These are phyloP conservation scores for Scytalopus superciliaris DNA, from an alignment of 2,113 vertebrate genomes.

Conservation along the genomic window DNA sequence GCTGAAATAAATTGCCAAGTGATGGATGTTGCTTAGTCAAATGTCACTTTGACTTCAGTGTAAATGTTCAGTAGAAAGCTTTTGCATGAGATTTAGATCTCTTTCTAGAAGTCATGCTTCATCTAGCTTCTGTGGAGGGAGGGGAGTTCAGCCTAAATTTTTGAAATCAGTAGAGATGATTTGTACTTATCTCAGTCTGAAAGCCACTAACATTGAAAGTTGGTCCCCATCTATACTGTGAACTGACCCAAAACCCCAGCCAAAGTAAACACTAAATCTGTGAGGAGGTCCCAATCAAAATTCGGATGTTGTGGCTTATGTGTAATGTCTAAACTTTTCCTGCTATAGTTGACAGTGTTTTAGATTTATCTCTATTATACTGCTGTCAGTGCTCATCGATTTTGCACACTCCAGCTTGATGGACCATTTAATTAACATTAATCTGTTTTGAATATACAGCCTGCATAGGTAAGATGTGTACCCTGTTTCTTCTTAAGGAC, in stretches of 20 bases:
- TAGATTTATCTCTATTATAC: conserved; percentile 63
- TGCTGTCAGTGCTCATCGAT: conserved; percentile 47
- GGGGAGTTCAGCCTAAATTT: neutral
- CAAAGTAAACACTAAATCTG: neutral
- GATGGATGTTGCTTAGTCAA: conserved; percentile 8
- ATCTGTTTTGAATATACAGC: conserved; percentile 58
- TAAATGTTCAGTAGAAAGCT: conserved; percentile 7
- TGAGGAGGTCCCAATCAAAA: neutral
- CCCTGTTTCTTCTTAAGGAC: neutral
- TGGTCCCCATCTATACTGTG: neutral
- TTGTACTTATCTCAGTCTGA: neutral
- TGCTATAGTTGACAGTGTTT: conserved; percentile 1
- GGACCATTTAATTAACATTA: conserved; percentile 69
- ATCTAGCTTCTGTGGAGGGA: neutral
- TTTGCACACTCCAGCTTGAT: conserved; percentile 39
- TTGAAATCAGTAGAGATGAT: neutral
- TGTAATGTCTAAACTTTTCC: conserved; percentile 12
- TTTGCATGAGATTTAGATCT: neutral
- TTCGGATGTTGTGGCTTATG: neutral
- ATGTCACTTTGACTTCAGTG: conserved; percentile 3
- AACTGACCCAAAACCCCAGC: neutral
- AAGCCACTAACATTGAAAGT: neutral
- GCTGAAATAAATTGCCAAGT: neutral
- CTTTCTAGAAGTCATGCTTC: neutral
- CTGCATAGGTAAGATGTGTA: conserved; percentile 20